Evolutionary conservation across 2,113 vertebrate genomes (phyloP).

Genomic region (Hiodon tergisus): DNA sequence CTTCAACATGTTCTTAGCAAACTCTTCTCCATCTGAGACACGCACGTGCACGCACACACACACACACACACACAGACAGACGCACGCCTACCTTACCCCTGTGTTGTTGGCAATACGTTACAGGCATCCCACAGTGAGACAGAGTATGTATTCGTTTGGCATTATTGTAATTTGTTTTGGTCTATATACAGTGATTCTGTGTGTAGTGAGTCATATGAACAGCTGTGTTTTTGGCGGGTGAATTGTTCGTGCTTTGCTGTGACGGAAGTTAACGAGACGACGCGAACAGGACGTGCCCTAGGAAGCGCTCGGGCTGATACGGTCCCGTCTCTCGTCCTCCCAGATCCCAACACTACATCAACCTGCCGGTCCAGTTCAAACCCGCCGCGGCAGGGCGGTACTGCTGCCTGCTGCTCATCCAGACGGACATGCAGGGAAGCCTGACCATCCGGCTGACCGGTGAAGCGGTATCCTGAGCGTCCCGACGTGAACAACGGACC

Average conservation of each 20-base stretch:
- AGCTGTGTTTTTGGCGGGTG: not conserved
- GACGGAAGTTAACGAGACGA: too few species aligned
- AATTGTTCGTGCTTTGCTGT: not conserved
- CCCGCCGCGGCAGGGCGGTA: slow-evolving; percentile 68
- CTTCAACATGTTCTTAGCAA: too few species aligned
- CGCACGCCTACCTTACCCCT: not conserved
- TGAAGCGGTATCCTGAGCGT: slow-evolving; percentile 62
- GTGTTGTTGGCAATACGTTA: not conserved
- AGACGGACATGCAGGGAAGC: slow-evolving; percentile 61
- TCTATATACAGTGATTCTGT: slow-evolving; percentile 1
- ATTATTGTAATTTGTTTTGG: not conserved
- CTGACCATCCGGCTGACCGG: slow-evolving; percentile 73
- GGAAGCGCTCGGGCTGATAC: not conserved
- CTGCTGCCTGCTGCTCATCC: slow-evolving; percentile 67
- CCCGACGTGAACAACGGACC: too few species aligned
- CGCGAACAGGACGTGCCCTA: too few species aligned
- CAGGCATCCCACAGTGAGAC: not conserved
- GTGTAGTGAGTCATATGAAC: not conserved
- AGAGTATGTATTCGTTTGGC: not conserved
- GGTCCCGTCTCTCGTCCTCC: not conserved
- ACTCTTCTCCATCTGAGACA: too few species aligned
- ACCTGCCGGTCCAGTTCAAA: slow-evolving; percentile 88
- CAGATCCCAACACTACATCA: slow-evolving; percentile 87
- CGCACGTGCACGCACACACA: too few species aligned
- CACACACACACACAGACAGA: too few species aligned